Conservation (phyloP, 2,888 invertebrate genomes). For the Chirona hameri region DNA sequence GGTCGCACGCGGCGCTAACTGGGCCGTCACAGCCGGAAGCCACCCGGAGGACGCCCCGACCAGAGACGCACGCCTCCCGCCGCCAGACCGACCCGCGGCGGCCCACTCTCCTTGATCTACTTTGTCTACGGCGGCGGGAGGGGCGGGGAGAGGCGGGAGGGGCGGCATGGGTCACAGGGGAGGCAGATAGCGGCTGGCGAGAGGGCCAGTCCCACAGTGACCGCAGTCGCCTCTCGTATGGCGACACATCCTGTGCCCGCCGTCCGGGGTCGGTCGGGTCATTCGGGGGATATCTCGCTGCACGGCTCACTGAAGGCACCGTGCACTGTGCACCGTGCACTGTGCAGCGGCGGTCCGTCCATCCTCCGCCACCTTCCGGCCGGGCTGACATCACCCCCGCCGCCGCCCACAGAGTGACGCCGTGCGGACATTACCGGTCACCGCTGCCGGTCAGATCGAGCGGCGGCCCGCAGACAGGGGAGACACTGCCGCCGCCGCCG, state of each 20-base stretch:
- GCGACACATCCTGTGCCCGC: no score
- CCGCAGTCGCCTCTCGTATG: not conserved
- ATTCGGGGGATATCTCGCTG: no score
- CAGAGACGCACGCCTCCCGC: not conserved
- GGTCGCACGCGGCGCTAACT: not conserved
- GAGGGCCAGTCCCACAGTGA: not conserved
- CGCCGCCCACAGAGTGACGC: no score
- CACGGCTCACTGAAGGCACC: no score
- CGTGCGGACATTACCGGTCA: no score
- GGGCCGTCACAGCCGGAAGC: not conserved
- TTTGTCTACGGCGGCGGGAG: not conserved
- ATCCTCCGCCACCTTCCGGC: no score
- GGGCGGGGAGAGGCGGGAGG: no score
- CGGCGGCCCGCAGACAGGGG: not conserved
- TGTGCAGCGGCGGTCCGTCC: no score
- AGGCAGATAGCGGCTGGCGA: not conserved
- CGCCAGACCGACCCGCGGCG: not conserved
- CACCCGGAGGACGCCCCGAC: not conserved
- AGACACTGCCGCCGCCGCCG: not conserved
- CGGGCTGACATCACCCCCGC: no score
- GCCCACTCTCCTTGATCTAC: slow-evolving; percentile 5
- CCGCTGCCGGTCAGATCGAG: no score
- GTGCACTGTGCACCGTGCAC: no score
- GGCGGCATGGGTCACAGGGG: not conserved
- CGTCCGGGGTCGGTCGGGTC: no score